phyloP scores from a whole-genome alignment of 2,113 vertebrate species.

The Festucalex cinctus region DNA sequence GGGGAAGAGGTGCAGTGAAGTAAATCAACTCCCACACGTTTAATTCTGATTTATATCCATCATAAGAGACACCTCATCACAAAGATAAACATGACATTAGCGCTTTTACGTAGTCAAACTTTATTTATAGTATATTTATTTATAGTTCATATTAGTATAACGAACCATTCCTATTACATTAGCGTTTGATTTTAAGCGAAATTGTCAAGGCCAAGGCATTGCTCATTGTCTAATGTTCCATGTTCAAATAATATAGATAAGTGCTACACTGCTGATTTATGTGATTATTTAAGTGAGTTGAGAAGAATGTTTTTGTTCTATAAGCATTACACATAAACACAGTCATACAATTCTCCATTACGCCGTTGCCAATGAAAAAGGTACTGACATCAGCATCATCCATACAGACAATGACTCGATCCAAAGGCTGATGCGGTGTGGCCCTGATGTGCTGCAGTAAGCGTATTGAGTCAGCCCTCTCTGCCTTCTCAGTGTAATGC shows the following conservation, averaged over 20 bases:
- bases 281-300: no score
- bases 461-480: not conserved
- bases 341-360: not conserved
- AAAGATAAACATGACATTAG: no score
- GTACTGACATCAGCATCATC: not conserved
- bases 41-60: no score
- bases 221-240: not conserved
- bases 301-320: not conserved
- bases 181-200: no score
- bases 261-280: not conserved
- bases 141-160: no score
- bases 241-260: not conserved
- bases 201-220: no score
- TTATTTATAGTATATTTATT: no score
- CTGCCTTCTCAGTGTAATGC: not conserved
- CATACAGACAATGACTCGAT: not conserved
- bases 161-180: no score
- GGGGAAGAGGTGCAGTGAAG: no score
- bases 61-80: no score
- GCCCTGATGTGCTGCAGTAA: conserved; percentile 7
- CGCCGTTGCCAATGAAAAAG: conserved; percentile 12
- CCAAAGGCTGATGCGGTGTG: conserved; percentile 3
- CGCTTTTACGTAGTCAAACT: not conserved
- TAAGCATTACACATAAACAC: not conserved
- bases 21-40: no score